A percentile compares a stretch with the other conserved stretches of the same genome.
Evolutionary conservation across 2,113 vertebrate species (phyloP).

Genomic region (Peromyscus leucopus): DNA sequence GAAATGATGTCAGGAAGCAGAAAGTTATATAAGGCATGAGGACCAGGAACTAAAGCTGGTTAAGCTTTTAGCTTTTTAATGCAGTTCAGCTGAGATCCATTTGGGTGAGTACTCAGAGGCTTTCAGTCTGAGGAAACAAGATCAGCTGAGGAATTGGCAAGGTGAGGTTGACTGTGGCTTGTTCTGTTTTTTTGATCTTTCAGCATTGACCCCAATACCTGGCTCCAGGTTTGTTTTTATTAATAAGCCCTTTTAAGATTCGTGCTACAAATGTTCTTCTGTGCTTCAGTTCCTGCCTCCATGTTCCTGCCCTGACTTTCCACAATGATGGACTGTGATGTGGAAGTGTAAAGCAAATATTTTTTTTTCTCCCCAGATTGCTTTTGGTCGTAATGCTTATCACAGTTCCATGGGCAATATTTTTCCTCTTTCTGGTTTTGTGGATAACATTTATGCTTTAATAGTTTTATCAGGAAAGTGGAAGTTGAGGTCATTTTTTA

Average conservation of each 20-base stretch:
- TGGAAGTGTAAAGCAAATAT: background rate
- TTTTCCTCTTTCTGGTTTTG: background rate
- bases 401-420: background rate
- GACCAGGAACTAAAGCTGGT: too few relatives aligned
- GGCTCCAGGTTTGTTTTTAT: too few relatives aligned
- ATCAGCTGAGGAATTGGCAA: too few relatives aligned
- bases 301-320: background rate
- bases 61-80: too few relatives aligned
- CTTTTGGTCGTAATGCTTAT: background rate
- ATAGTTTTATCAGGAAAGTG: background rate
- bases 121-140: too few relatives aligned
- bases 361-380: background rate
- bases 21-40: too few relatives aligned
- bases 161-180: too few relatives aligned
- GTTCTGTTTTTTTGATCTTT: background rate
- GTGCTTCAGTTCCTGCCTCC: background rate
- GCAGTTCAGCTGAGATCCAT: too few relatives aligned
- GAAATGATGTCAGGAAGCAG: too few relatives aligned
- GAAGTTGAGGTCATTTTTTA: background rate
- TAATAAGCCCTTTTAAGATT: too few relatives aligned
- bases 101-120: too few relatives aligned
- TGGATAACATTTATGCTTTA: background rate
- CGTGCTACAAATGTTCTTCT: background rate
- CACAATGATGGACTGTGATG: background rate
- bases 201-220: too few relatives aligned